Evolutionary conservation across 2,797 vertebrate species (phyloP), one percentile per base, ranked within the genome.

Genomic region (Pseudochaenichthys georgianus): DNA sequence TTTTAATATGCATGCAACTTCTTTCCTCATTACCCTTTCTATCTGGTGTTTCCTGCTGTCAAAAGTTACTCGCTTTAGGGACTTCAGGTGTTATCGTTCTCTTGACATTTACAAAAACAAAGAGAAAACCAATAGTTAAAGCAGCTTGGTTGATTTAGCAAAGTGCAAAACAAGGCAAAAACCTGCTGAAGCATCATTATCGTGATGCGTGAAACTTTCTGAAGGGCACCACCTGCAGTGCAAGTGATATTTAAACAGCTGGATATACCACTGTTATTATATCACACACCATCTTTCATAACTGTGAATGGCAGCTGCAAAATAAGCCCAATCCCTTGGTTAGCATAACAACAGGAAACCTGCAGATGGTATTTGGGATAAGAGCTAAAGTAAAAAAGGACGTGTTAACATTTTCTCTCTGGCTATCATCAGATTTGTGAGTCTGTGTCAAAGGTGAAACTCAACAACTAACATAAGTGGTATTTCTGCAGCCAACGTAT

Each of bases 221-320:
- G 51, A 72, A 69, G 61, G 70, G 42, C 60, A 80, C 59, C 57
- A 52, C 81, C 83, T 70, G 80, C 75, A 81, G 75, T 64, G n/a
- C 48, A 46, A 70, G 77, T 72, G 68, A 69, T 80, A 79, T 75
- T 87, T 75, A 78, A 88, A 77, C 81, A 85, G 77, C 80, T 75
- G 65, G 80, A 63, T 58, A 71, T 42, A 38, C 31, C 45, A 9
- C 34, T 59, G 50, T 17, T 76, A 55, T 70, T 66, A 73, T 72
- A 81, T 48, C 43, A 57, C 52, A 78, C 52, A 78, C 12, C 34
- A 62, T 82, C 73, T 80, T 79, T 84, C 68, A 83, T 69, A 83
- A 80, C 13, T 82, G 75, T 61, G 46, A 69, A 69, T 70, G 65
- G 34, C 68, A 77, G 61, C 38, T 66, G 19, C 54, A 70, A 82